Evolutionary conservation across 1,140 invertebrate genomes (phyloP).

Genomic region (Brachystomella parvula): DNA sequence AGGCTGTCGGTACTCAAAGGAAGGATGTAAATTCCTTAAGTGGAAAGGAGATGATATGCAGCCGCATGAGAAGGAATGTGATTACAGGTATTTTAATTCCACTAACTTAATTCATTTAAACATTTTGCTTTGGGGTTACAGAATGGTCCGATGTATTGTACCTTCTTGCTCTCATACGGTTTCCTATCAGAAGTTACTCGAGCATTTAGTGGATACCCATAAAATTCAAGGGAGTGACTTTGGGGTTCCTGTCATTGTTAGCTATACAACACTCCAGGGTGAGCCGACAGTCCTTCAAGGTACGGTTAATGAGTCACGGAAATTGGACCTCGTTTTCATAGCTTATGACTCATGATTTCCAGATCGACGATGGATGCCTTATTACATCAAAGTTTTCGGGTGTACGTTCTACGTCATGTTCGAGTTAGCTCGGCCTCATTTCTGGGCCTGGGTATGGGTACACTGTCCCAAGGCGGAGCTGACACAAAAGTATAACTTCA

Average conservation of each 20-base stretch:
- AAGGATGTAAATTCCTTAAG: constrained; percentile 30
- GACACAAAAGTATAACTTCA: constrained; percentile 8
- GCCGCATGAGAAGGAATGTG: constrained; percentile 27
- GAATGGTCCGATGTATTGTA: constrained; percentile 25
- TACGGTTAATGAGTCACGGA: background rate
- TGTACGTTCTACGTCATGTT: constrained; percentile 33
- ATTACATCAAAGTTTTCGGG: constrained; percentile 24
- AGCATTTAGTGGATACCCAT: constrained; percentile 19
- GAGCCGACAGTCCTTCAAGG: background rate
- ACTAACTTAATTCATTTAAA: background rate
- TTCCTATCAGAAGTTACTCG: constrained; percentile 22
- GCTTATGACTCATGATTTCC: background rate
- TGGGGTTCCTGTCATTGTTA: constrained; percentile 15
- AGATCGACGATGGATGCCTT: constrained; percentile 30
- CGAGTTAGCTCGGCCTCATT: constrained; percentile 20
- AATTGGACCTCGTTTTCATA: background rate
- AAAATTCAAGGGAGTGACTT: constrained; percentile 12
- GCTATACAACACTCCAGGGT: constrained; percentile 5
- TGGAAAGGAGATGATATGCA: constrained; percentile 34
- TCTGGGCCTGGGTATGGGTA: constrained; percentile 29
- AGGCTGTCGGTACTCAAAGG: constrained; percentile 20
- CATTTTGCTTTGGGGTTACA: background rate
- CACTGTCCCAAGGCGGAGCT: constrained; percentile 21
- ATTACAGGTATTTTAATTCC: constrained; percentile 20
- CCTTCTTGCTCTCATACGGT: constrained; percentile 11